A percentile compares a stretch with the other conserved stretches of the same genome.
phyloP scores from a whole-genome alignment of 1,140 invertebrate genomes.

The Harlomillsia oculata region DNA sequence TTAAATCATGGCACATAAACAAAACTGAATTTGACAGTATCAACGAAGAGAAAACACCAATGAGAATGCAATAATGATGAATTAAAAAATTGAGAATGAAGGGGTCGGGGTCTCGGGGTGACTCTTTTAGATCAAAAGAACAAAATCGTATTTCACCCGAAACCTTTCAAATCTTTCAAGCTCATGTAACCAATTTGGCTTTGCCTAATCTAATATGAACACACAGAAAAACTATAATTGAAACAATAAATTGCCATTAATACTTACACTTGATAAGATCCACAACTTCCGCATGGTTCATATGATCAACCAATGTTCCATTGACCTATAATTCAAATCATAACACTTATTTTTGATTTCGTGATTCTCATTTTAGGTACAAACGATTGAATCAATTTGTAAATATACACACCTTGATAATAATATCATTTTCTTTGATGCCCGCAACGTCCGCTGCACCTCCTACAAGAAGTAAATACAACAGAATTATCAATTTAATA shows the following conservation, averaged over 20 bases:
- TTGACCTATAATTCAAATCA: constrained; percentile 82
- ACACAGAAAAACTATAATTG: background rate
- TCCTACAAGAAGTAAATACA: constrained; percentile 47
- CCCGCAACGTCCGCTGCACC: constrained; percentile 89
- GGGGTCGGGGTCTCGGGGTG: too few relatives aligned
- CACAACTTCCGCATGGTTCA: constrained; percentile 87
- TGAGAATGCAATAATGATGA: too few relatives aligned
- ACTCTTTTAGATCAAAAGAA: too few relatives aligned
- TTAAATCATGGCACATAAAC: too few relatives aligned
- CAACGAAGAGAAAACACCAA: background rate
- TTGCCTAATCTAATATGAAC: background rate
- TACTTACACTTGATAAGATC: constrained; percentile 81
- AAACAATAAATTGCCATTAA: background rate
- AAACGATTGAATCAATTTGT: too few relatives aligned
- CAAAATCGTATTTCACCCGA: too few relatives aligned
- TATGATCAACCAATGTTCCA: constrained; percentile 75
- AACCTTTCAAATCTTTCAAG: too few relatives aligned
- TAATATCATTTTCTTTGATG: constrained; percentile 83
- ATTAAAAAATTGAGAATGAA: too few relatives aligned
- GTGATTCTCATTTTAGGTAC: too few relatives aligned
- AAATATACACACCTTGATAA: constrained; percentile 78
- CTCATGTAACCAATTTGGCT: background rate
- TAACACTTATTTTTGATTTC: too few relatives aligned
- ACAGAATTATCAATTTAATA: too few relatives aligned
- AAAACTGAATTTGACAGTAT: background rate